These are phyloP conservation scores for Tyrannus savana DNA, from an alignment of 2,113 vertebrate species.

Conservation along the genomic window DNA sequence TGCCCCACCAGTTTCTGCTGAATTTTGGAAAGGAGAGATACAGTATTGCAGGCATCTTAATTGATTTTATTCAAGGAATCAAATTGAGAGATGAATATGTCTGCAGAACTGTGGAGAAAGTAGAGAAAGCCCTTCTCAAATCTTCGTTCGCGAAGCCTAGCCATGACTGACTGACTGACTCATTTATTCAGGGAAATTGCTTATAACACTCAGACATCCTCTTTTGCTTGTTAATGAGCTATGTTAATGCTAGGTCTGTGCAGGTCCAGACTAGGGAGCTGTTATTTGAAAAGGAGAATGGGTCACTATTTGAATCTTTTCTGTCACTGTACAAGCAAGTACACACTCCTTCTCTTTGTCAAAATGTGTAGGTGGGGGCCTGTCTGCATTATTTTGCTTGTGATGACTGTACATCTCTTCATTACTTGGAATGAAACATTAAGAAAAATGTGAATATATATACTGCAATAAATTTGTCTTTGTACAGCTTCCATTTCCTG, in stretches of 20 bases:
- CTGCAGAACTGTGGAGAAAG: not conserved
- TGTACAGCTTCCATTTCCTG: conserved; percentile 10
- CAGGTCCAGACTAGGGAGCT: not conserved
- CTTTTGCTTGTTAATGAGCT: not conserved
- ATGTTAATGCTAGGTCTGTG: not conserved
- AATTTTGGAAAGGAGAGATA: not conserved
- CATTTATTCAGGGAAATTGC: not conserved
- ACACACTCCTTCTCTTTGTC: rapidly evolving
- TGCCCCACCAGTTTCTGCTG: not conserved
- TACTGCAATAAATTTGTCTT: not conserved
- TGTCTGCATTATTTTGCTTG: not conserved
- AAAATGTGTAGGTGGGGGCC: not conserved
- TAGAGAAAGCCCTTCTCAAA: no score
- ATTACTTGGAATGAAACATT: not conserved
- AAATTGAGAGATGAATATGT: not conserved
- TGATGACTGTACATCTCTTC: not conserved
- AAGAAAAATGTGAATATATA: not conserved
- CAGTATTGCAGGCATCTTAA: not conserved
- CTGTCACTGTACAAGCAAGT: not conserved
- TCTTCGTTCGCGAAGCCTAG: no score
- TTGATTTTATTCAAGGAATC: not conserved
- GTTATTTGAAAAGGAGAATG: not conserved
- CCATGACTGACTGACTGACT: not conserved
- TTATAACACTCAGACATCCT: not conserved
- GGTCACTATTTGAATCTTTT: not conserved